These are phyloP conservation scores for Actias luna DNA, from an alignment of 2,888 invertebrate species.

Conservation along the genomic window DNA sequence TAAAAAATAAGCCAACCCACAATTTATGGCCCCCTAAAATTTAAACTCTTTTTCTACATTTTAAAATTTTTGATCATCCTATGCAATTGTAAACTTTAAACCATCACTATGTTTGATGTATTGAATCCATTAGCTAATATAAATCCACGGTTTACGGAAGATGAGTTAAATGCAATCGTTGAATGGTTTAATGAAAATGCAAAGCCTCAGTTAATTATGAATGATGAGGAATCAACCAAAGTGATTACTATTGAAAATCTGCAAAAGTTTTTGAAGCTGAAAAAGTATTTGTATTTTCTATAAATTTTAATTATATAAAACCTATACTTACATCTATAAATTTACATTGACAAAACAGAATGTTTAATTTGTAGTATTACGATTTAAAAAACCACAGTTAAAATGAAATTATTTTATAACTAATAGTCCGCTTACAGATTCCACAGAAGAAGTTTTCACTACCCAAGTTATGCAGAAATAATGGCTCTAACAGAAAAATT, in stretches of 20 bases:
- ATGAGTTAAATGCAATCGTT: conserved; percentile 51
- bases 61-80: neutral
- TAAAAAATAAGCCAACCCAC: too few species aligned
- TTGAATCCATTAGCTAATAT: conserved; percentile 51
- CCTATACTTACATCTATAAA: too few species aligned
- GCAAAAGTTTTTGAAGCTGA: conserved; percentile 53
- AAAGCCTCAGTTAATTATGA: conserved; percentile 48
- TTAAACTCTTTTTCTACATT: neutral
- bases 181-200: conserved; percentile 61
- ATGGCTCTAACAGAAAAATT: conserved; percentile 61
- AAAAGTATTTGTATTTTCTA: conserved; percentile 46
- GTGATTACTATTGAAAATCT: conserved; percentile 62
- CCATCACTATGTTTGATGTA: conserved; percentile 52
- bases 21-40: too few species aligned
- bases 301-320: neutral
- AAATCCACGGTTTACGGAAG: conserved; percentile 54
- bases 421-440: conserved; percentile 39
- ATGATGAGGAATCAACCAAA: conserved; percentile 50
- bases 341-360: too few species aligned
- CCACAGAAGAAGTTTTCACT: conserved; percentile 62
- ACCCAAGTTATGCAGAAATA: conserved; percentile 63
- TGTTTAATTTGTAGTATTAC: too few species aligned
- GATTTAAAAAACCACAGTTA: too few species aligned
- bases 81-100: neutral
- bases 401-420: neutral